A percentile compares a stretch with the other conserved stretches of the same genome.
Evolutionary conservation across 2,797 vertebrate species (phyloP).

Genomic region (Vultur gryphus): DNA sequence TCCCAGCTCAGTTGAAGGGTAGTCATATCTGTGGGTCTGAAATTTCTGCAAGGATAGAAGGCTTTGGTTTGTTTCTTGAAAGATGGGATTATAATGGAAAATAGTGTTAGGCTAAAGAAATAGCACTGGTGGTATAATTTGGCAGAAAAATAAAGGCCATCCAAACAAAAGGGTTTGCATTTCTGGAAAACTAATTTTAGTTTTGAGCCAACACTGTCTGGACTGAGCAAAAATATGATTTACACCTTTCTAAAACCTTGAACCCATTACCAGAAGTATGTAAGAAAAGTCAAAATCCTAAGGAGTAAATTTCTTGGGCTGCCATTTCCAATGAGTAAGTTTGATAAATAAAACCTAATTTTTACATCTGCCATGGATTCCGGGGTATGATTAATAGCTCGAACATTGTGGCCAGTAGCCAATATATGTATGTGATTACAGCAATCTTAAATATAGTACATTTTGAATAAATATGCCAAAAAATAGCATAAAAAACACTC

Average conservation of each 20-base stretch:
- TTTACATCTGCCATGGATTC: slow-evolving; percentile 59
- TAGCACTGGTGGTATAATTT: slow-evolving; percentile 50
- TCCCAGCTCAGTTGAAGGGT: neutral
- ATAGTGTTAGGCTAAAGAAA: slow-evolving; percentile 43
- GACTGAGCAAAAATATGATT: slow-evolving; percentile 50
- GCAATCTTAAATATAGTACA: slow-evolving; percentile 42
- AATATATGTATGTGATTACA: slow-evolving; percentile 57
- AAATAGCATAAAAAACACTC: slow-evolving; percentile 23
- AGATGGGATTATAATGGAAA: slow-evolving; percentile 25
- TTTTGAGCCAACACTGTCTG: slow-evolving; percentile 49
- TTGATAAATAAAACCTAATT: slow-evolving; percentile 63
- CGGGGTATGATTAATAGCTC: slow-evolving; percentile 44
- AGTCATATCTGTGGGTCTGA: neutral
- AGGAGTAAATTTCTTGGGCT: slow-evolving; percentile 27
- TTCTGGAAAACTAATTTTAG: slow-evolving; percentile 51
- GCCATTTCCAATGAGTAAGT: slow-evolving; percentile 50
- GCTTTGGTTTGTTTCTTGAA: slow-evolving; percentile 47
- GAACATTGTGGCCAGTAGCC: slow-evolving; percentile 37
- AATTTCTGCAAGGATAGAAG: slow-evolving; percentile 15
- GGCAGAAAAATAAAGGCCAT: slow-evolving; percentile 60
- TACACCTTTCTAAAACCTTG: slow-evolving; percentile 64
- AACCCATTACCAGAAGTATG: slow-evolving; percentile 31
- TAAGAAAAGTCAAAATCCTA: slow-evolving; percentile 25
- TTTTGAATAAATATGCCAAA: slow-evolving; percentile 52
- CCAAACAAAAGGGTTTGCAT: slow-evolving; percentile 45